phyloP scores from a whole-genome alignment of 2,888 invertebrate species.

The Anthrax anthrax region DNA sequence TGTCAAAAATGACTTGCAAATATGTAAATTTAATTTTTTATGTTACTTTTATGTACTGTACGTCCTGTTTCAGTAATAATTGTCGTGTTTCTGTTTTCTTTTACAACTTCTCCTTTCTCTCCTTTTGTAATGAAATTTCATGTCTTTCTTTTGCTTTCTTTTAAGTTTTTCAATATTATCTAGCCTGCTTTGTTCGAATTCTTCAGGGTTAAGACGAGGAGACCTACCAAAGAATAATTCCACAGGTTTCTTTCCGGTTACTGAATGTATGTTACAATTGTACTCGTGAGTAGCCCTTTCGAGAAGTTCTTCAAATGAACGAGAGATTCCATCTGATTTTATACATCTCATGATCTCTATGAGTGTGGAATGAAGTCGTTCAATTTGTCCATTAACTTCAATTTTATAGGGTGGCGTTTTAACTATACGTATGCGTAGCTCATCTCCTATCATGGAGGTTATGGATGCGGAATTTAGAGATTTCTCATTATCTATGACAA shows the following conservation, averaged over 20 bases:
- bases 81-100: slow-evolving; percentile 3
- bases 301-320: slow-evolving; percentile 9
- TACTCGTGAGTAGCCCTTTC: slow-evolving; percentile 6
- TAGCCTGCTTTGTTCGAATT: slow-evolving; percentile 9
- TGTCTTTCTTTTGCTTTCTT: slow-evolving; percentile 9
- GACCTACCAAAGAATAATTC: slow-evolving; percentile 10
- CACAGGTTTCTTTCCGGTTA: slow-evolving; percentile 10
- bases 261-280: slow-evolving; percentile 9
- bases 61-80: background rate
- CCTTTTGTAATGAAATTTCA: slow-evolving; percentile 11
- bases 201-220: slow-evolving; percentile 7
- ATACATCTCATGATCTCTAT: slow-evolving; percentile 12
- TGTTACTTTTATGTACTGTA: background rate
- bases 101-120: slow-evolving; percentile 10
- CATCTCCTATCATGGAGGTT: slow-evolving; percentile 10
- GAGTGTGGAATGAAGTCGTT: slow-evolving; percentile 14
- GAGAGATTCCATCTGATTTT: slow-evolving; percentile 7
- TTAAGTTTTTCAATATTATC: slow-evolving; percentile 9
- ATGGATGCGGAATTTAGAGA: slow-evolving; percentile 2
- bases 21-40: background rate
- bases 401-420: slow-evolving; percentile 11
- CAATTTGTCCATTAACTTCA: slow-evolving; percentile 9
- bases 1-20: background rate
- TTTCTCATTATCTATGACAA: background rate
- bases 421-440: slow-evolving; percentile 11